These are phyloP conservation scores for Loxodonta africana DNA, from an alignment of 2,113 vertebrate genomes.

Conservation along the genomic window DNA sequence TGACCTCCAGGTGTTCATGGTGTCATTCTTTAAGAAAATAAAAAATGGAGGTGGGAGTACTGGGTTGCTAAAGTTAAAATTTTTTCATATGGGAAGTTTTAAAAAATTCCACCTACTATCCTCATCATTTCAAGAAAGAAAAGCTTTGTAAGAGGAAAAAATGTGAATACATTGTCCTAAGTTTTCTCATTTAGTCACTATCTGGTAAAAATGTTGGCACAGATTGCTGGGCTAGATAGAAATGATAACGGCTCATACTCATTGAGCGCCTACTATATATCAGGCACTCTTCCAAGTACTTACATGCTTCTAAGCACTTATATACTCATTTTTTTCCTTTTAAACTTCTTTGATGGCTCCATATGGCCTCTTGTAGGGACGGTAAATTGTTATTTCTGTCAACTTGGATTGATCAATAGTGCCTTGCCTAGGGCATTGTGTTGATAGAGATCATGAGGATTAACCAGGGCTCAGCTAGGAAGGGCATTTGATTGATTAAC, in stretches of 20 bases:
- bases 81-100: conserved; percentile 18
- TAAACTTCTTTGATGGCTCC: neutral
- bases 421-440: neutral
- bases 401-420: neutral
- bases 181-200: neutral
- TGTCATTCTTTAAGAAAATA: neutral
- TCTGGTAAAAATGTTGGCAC: neutral
- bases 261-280: neutral
- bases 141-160: neutral
- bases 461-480: neutral
- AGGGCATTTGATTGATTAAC: neutral
- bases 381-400: neutral
- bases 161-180: neutral
- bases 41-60: neutral
- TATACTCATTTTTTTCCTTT: neutral
- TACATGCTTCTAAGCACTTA: neutral
- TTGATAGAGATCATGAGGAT: neutral
- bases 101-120: neutral
- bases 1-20: neutral
- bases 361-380: neutral
- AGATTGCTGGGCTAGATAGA: neutral
- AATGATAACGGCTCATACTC: neutral
- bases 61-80: neutral
- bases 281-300: neutral
- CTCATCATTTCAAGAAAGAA: neutral